A percentile compares a stretch with the other conserved stretches of the same genome.
phyloP scores from a whole-genome alignment of 2,888 invertebrate genomes.

The Odiellus spinosus region DNA sequence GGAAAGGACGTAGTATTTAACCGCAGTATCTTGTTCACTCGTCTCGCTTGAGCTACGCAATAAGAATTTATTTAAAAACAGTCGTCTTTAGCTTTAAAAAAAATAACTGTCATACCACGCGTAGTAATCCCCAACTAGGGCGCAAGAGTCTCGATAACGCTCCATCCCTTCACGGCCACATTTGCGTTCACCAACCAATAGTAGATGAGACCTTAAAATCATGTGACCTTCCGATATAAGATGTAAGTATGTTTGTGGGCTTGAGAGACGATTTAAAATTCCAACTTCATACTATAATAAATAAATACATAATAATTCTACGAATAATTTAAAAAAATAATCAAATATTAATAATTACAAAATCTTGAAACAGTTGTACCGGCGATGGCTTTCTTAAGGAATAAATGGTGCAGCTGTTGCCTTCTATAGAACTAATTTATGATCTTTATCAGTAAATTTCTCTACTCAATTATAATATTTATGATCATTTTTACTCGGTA shows the following conservation, averaged over 20 bases:
- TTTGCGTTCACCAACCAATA: constrained; percentile 4
- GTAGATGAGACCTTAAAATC: constrained; percentile 33
- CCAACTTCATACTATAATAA: constrained; percentile 39
- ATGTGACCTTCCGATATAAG: constrained; percentile 55
- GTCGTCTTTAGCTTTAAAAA: not conserved
- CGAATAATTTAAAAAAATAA: not conserved
- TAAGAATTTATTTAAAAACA: not conserved
- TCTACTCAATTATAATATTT: too few species aligned
- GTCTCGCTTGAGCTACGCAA: constrained; percentile 5
- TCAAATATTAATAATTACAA: constrained; percentile 33
- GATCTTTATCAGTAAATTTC: too few species aligned
- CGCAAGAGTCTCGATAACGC: constrained; percentile 10
- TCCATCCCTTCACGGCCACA: constrained; percentile 7
- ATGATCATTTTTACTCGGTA: constrained; percentile 12
- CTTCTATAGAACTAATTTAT: constrained; percentile 18
- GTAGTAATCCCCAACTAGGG: constrained; percentile 14
- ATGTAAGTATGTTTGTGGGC: constrained; percentile 50
- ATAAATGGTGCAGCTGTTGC: constrained; percentile 48
- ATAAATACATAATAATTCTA: constrained; percentile 2
- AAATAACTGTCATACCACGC: constrained; percentile 3
- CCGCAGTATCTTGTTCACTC: constrained; percentile 3
- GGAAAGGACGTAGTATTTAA: constrained; percentile 14
- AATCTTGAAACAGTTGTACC: constrained; percentile 48
- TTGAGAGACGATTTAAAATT: constrained; percentile 43
- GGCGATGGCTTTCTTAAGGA: constrained; percentile 47